Percentiles rank a stretch among this genome's conserved stretches.
Conservation (phyloP, 2,113 vertebrate genomes). For the Mugil cephalus region DNA sequence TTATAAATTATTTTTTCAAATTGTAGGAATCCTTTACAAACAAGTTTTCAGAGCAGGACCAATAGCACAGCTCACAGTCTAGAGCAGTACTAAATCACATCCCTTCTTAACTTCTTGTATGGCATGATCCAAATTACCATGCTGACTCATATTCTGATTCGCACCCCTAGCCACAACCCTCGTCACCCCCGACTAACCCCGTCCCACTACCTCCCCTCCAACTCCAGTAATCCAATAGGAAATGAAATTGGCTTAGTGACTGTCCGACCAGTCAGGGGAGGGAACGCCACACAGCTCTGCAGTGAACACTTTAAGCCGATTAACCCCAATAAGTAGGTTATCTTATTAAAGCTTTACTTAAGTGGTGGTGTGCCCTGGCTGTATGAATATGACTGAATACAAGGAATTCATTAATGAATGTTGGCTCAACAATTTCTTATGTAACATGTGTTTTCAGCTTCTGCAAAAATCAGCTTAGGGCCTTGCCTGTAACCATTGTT, state of each 20-base stretch:
- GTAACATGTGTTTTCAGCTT: conserved; percentile 8
- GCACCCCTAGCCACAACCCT: neutral
- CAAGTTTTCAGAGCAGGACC: no score
- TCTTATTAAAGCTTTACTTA: conserved; percentile 58
- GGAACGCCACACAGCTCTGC: conserved; percentile 24
- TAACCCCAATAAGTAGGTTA: conserved; percentile 67
- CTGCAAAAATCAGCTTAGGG: no score
- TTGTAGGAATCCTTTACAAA: no score
- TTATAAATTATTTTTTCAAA: no score
- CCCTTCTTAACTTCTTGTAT: neutral
- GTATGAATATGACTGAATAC: conserved; percentile 29
- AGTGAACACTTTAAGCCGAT: conserved; percentile 67
- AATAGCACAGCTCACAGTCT: neutral
- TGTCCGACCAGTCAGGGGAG: conserved; percentile 52
- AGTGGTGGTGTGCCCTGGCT: neutral
- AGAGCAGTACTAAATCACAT: neutral
- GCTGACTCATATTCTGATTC: conserved; percentile 19
- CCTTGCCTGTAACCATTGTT: no score
- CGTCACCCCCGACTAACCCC: no score
- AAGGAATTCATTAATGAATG: conserved; percentile 4
- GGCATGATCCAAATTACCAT: conserved; percentile 6
- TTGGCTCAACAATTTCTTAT: conserved; percentile 7
- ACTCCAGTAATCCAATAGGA: conserved; percentile 68
- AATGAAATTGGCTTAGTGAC: conserved; percentile 72
- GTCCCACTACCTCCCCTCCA: neutral